These are phyloP conservation scores for Phrynocephalus forsythii DNA, from an alignment of 2,797 vertebrate genomes.

Conservation along the genomic window DNA sequence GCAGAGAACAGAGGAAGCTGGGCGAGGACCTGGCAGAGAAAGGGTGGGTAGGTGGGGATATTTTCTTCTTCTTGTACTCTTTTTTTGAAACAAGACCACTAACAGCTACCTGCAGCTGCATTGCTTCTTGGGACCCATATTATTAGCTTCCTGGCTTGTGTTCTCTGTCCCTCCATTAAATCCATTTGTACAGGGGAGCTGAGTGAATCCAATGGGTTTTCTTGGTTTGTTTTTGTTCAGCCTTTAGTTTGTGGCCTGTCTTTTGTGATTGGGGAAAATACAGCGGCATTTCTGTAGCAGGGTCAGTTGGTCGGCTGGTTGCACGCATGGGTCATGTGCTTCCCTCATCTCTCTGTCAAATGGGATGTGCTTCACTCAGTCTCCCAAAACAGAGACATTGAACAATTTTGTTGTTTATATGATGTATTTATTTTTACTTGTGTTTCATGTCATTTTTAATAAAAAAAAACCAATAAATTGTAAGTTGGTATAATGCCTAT, in stretches of 20 bases:
- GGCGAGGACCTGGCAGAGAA: slow-evolving; percentile 16
- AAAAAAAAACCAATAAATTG: slow-evolving; percentile 76
- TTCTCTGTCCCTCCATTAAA: slow-evolving; percentile 39
- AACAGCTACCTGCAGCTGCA: slow-evolving; percentile 10
- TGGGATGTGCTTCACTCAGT: slow-evolving; percentile 67
- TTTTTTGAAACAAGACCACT: neutral
- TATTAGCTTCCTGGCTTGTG: neutral
- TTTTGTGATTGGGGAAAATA: slow-evolving; percentile 69
- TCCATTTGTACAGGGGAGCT: slow-evolving; percentile 35
- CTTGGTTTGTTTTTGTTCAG: slow-evolving; percentile 67
- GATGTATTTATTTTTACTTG: slow-evolving; percentile 88
- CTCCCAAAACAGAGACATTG: slow-evolving; percentile 78
- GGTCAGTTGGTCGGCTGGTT: slow-evolving; percentile 60
- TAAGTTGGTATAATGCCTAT: slow-evolving; percentile 84
- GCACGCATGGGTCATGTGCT: slow-evolving; percentile 77
- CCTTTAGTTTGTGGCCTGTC: slow-evolving; percentile 78
- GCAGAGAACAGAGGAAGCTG: neutral
- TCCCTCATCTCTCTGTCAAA: slow-evolving; percentile 80
- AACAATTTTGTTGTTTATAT: slow-evolving; percentile 86
- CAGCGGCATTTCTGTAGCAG: slow-evolving; percentile 72
- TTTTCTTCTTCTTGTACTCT: slow-evolving; percentile 5
- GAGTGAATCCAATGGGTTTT: slow-evolving; percentile 51
- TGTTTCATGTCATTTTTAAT: slow-evolving; percentile 85
- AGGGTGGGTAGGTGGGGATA: neutral
- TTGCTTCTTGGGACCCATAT: neutral